Evolutionary conservation across 2,113 vertebrate species (phyloP), one percentile per base, ranked within the genome.

Genomic region (Entomyzon cyanotis): DNA sequence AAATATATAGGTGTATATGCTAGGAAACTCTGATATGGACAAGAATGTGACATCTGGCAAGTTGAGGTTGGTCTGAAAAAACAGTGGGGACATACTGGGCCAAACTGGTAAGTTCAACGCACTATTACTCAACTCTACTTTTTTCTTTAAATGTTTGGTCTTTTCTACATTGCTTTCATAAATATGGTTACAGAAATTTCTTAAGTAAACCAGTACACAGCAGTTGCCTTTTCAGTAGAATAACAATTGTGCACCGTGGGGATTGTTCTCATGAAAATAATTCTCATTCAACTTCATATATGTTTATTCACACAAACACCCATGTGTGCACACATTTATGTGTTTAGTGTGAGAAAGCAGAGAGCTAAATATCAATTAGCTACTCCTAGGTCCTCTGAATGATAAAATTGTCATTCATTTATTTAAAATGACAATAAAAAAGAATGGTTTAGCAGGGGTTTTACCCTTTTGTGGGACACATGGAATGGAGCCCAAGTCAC

Each of bases 341-440:
- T 75, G 30, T 37, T 71, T 44, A 60, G 13, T 52, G 6, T 70
- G 64, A 63, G 23, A 52, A 89, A 83, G 13, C 22, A 92, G 52
- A 91, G 35, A 53, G 22, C 30, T 90, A 90, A 83, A 70, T 73
- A 92, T 60, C 70, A 77, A 59, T 77, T 88, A 84, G 24, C 33
- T 64, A 76, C 25, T 92, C 23, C 25, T 84, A 71, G 44, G 80
- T 84, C 77, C 58, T 82, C 86, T 94, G 76, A 93, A 89, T 92
- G 87, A 89, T 82, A 91, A 94, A 94, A 92, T 84, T 71, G n/a
- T 75, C 44, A 58, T 96, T 95, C 17, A 78, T 94, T 95, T 92
- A 68, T 94, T 93, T 86, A 88, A 96, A 93, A 82, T 84, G 87
- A 88, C 79, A 77, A 74, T 85, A 81, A 94, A 94, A 95, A 93